Conservation (phyloP, 2,113 vertebrate genomes). For the Hemiscyllium ocellatum region DNA sequence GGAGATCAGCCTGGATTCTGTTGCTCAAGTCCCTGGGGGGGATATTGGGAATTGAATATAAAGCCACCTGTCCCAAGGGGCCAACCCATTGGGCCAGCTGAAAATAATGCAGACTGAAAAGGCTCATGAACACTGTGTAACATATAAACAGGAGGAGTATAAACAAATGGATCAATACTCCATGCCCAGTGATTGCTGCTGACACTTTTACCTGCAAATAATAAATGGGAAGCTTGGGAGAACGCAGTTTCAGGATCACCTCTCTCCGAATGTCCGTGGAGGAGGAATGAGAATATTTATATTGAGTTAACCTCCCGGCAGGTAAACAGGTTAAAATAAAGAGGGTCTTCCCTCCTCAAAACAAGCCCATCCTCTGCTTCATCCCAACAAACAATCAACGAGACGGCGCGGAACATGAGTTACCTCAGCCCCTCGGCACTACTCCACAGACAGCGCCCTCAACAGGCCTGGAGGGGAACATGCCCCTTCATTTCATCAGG, state of each 20-base stretch:
- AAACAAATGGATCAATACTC: neutral
- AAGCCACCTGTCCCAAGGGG: neutral
- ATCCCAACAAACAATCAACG: neutral
- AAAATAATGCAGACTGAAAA: neutral
- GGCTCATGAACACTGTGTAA: neutral
- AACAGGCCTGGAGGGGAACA: neutral
- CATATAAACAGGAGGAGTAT: neutral
- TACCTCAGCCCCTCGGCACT: neutral
- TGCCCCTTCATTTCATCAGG: too few relatives aligned
- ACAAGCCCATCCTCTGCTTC: neutral
- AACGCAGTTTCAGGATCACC: neutral
- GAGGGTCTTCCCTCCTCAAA: neutral
- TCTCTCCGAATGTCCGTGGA: neutral
- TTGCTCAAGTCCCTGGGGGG: neutral
- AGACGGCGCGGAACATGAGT: neutral
- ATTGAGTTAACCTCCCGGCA: neutral
- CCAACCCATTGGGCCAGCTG: neutral
- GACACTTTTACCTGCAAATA: neutral
- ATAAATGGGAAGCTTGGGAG: neutral
- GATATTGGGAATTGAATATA: too few relatives aligned
- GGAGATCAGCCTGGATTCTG: neutral
- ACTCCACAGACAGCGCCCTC: neutral
- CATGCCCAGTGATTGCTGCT: neutral
- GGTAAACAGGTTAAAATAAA: neutral
- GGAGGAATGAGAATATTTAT: neutral